A percentile compares a stretch with the other conserved stretches of the same genome.
These are phyloP conservation scores for Acanthurus leucopareius DNA, from an alignment of 2,797 vertebrate species.

Conservation along the genomic window DNA sequence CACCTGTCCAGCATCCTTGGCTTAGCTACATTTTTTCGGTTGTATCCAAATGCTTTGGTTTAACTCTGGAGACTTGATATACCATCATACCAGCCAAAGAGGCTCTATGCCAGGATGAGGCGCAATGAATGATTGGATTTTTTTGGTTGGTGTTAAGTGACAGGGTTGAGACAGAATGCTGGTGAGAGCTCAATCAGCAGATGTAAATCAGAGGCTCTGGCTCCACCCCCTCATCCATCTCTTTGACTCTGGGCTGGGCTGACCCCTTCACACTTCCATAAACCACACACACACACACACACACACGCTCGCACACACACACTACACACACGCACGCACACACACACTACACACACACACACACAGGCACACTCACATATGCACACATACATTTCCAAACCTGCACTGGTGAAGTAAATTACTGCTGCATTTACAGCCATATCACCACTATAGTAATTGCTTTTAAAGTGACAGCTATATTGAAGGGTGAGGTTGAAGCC, in stretches of 20 bases:
- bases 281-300: constrained; percentile 49
- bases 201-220: constrained; percentile 77
- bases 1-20: not conserved
- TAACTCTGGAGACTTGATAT: constrained; percentile 51
- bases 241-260: constrained; percentile 85
- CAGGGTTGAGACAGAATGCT: constrained; percentile 58
- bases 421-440: constrained; percentile 33
- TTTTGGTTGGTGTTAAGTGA: constrained; percentile 44
- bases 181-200: constrained; percentile 77
- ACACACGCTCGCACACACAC: constrained; percentile 15
- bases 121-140: constrained; percentile 61
- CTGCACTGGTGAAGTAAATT: constrained; percentile 52
- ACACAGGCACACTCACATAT: too few relatives aligned
- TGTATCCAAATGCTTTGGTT: not conserved
- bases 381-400: constrained; percentile 34
- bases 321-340: constrained; percentile 7
- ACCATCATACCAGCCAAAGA: constrained; percentile 56
- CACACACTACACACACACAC: constrained; percentile 3
- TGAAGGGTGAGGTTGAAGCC: not conserved
- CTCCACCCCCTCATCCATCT: constrained; percentile 79
- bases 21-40: constrained; percentile 1
- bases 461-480: constrained; percentile 58
- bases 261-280: constrained; percentile 88
- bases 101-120: constrained; percentile 31
- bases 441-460: constrained; percentile 46